phyloP scores from a whole-genome alignment of 2,797 vertebrate genomes.

The Sitta carolinensis region DNA sequence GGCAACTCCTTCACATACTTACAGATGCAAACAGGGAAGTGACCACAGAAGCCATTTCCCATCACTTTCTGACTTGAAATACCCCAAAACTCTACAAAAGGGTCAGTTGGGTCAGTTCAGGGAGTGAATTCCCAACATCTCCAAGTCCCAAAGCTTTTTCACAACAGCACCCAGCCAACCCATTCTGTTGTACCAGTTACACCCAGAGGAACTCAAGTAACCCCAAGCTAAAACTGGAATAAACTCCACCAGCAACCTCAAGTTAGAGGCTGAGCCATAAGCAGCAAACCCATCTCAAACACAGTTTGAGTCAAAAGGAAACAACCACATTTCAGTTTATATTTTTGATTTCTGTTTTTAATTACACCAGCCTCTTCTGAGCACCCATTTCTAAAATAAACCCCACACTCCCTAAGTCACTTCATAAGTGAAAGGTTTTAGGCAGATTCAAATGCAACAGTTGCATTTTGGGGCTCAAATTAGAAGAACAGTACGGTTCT shows the following conservation, averaged over 20 bases:
- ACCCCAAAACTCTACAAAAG: not conserved
- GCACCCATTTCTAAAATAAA: not conserved
- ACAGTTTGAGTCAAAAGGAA: not conserved
- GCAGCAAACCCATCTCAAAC: not conserved
- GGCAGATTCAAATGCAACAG: not conserved
- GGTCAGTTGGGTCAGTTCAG: not conserved
- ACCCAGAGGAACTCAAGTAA: constrained; percentile 1
- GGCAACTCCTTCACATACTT: not conserved
- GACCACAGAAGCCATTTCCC: rapidly evolving
- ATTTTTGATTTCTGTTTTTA: constrained; percentile 26
- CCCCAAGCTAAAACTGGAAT: constrained; percentile 5
- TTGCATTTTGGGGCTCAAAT: not conserved
- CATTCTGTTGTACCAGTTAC: not conserved
- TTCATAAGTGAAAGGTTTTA: not conserved
- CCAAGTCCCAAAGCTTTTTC: not conserved
- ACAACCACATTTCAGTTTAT: not conserved
- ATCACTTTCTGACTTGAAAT: not conserved
- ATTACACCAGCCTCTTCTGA: constrained; percentile 11
- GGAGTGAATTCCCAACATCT: not conserved
- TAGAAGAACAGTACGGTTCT: constrained; percentile 17
- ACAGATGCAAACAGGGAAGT: not conserved
- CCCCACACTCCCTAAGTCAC: not conserved
- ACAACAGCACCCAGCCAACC: not conserved
- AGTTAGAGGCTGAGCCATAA: not conserved
- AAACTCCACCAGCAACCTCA: not conserved